A percentile compares a stretch with the other conserved stretches of the same genome.
Conservation (phyloP, 2,888 invertebrate genomes). For the Agelastica alni region DNA sequence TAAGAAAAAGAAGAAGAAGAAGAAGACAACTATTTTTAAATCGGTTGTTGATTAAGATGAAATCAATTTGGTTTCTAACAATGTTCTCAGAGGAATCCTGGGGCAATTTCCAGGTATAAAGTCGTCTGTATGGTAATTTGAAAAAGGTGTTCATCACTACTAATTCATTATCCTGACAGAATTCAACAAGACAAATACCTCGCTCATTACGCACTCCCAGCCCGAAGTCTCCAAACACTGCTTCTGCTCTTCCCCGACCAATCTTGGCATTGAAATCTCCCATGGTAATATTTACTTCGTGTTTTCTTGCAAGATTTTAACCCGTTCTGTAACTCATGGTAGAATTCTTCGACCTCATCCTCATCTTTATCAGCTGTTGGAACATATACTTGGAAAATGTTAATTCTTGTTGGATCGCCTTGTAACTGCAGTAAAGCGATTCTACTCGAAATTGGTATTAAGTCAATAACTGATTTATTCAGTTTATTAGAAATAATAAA, state of each 20-base stretch:
- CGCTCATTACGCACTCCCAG: too few species aligned
- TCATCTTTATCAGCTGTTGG: background rate
- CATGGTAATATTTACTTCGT: background rate
- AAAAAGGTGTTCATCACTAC: too few species aligned
- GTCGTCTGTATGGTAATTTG: too few species aligned
- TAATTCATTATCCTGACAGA: too few species aligned
- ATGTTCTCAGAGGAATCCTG: too few species aligned
- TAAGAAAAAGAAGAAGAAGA: too few species aligned
- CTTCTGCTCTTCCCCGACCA: background rate
- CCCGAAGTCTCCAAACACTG: background rate
- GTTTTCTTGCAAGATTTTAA: background rate
- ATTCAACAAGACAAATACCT: too few species aligned
- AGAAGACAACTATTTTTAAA: too few species aligned
- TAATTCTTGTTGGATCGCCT: too few species aligned
- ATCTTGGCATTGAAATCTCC: background rate
- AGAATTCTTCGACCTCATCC: background rate
- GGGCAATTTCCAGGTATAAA: too few species aligned
- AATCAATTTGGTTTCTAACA: too few species aligned
- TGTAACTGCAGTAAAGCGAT: background rate
- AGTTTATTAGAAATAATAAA: background rate
- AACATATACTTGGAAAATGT: background rate
- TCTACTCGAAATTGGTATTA: background rate
- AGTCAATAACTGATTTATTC: background rate
- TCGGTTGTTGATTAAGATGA: too few species aligned
- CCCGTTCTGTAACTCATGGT: background rate